These are phyloP conservation scores for Antechinus flavipes DNA, from an alignment of 2,113 vertebrate species.

Conservation along the genomic window DNA sequence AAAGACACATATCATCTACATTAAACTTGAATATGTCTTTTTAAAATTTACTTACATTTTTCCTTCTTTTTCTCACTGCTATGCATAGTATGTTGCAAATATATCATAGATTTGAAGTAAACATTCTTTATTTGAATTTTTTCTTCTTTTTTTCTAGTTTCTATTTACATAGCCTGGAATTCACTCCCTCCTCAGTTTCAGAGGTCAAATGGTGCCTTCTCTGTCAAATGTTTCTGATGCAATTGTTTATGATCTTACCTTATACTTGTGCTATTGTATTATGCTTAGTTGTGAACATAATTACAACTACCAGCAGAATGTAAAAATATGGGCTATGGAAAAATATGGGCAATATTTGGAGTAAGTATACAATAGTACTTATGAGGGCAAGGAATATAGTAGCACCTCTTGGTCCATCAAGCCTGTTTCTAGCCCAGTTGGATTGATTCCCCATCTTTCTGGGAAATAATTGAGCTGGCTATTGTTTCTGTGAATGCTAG, in stretches of 20 bases:
- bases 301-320: not conserved
- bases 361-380: not conserved
- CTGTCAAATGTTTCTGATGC: not conserved
- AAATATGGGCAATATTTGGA: not conserved
- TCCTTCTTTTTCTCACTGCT: not conserved
- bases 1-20: not conserved
- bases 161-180: not conserved
- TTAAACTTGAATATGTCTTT: not conserved
- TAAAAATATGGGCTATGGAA: not conserved
- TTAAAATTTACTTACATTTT: not conserved
- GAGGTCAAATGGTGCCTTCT: not conserved
- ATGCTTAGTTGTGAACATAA: not conserved
- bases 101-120: not conserved
- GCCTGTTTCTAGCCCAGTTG: not conserved
- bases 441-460: not conserved
- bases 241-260: not conserved
- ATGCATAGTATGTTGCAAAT: not conserved
- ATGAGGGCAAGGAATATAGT: not conserved
- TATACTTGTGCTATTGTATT: not conserved
- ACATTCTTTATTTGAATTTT: not conserved
- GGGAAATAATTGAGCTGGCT: not conserved
- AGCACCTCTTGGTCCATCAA: not conserved
- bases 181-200: not conserved
- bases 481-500: not conserved
- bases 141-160: not conserved